Percentiles rank a stretch among this genome's conserved stretches.
phyloP scores from a whole-genome alignment of 2,113 vertebrate species.

The Pseudorhombus dupliciocellatus region DNA sequence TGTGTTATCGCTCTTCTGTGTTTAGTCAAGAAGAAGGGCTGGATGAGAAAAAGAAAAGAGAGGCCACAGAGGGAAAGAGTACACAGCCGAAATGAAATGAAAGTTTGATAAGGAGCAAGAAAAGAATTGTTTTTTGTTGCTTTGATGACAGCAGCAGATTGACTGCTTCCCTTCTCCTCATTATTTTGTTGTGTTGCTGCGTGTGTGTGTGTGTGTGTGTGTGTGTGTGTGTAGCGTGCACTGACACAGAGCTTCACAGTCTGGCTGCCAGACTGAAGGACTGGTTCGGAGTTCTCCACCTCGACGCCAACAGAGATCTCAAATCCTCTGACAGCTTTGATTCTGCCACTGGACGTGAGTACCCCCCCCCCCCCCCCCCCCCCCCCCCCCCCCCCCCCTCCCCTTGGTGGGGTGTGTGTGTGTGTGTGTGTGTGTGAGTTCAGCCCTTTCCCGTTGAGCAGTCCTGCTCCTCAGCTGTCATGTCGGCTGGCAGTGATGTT shows the following conservation, averaged over 20 bases:
- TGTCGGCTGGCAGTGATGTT: conserved; percentile 40
- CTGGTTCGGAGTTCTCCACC: conserved; percentile 94
- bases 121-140: conserved; percentile 8
- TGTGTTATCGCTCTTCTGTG: conserved; percentile 32
- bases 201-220: conserved; percentile 47
- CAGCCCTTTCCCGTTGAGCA: conserved; percentile 24
- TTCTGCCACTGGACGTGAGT: conserved; percentile 88
- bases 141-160: conserved; percentile 41
- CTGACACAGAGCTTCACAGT: conserved; percentile 89
- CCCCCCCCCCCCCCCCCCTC: too few species aligned
- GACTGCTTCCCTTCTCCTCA: conserved; percentile 25
- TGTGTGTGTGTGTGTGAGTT: conserved; percentile 17
- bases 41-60: conserved; percentile 14
- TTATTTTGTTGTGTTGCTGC: conserved; percentile 33
- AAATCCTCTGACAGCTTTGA: conserved; percentile 87
- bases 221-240: conserved; percentile 84
- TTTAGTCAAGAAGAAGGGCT: conserved; percentile 34
- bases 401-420: too few species aligned
- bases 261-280: conserved; percentile 93
- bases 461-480: conserved; percentile 31
- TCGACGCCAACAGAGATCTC: conserved; percentile 92
- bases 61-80: conserved; percentile 18
- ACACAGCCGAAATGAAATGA: conserved; percentile 43
- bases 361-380: not conserved
- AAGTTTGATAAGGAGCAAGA: conserved; percentile 37